Percentiles rank a stretch among this genome's conserved stretches.
Conservation (phyloP, 2,113 vertebrate genomes). For the Mesocricetus auratus region DNA sequence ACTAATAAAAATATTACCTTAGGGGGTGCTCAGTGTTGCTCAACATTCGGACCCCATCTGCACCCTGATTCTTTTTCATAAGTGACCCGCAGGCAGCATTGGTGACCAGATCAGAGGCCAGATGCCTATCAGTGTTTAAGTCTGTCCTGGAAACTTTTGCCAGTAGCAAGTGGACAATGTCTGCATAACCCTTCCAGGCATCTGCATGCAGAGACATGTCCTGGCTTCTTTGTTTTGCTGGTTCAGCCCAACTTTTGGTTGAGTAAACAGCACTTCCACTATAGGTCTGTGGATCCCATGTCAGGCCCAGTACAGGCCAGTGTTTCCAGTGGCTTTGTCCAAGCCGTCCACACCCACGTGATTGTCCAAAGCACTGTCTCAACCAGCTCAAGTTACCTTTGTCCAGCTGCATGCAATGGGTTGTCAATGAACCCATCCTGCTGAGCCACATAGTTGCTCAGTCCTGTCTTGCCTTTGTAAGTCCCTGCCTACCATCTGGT, state of each 20-base stretch:
- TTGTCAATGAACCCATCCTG: conserved; percentile 97
- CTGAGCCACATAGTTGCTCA: conserved; percentile 90
- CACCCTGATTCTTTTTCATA: conserved; percentile 92
- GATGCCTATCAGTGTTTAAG: conserved; percentile 95
- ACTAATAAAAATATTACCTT: background rate
- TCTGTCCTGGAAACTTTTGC: conserved; percentile 93
- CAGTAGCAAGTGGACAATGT: conserved; percentile 97
- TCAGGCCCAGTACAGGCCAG: conserved; percentile 96
- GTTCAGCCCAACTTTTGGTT: conserved; percentile 94
- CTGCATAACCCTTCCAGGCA: conserved; percentile 96
- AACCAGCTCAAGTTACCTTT: conserved; percentile 98
- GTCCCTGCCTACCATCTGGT: background rate
- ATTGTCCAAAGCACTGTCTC: conserved; percentile 97
- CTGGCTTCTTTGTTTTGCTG: conserved; percentile 96
- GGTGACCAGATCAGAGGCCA: conserved; percentile 96
- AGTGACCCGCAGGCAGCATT: conserved; percentile 94
- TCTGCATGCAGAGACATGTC: conserved; percentile 96
- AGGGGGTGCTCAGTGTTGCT: conserved; percentile 93
- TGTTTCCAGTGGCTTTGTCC: conserved; percentile 96
- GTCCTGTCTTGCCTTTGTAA: background rate
- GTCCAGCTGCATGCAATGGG: conserved; percentile 97
- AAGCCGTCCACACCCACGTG: conserved; percentile 96
- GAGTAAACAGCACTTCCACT: conserved; percentile 94
- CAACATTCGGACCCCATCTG: conserved; percentile 89
- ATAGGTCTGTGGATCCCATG: conserved; percentile 98